Evolutionary conservation across 2,797 vertebrate species (phyloP).

Genomic region (Coranthus polyacanthus): DNA sequence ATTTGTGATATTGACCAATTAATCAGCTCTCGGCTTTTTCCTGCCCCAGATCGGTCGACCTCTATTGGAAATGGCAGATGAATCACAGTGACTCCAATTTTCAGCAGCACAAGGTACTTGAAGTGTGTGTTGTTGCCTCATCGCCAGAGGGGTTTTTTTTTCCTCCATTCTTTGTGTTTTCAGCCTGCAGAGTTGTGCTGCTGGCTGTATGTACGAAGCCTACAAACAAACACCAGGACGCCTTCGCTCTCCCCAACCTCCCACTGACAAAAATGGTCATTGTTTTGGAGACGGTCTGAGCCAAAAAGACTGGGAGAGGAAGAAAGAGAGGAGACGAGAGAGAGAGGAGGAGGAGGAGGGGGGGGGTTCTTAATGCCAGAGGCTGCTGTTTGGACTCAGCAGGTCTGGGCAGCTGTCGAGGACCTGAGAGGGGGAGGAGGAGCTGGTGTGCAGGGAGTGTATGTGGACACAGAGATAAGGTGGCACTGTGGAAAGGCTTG

Average conservation of each 20-base stretch:
- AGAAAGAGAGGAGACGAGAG: background rate
- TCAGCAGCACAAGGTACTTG: too few species aligned
- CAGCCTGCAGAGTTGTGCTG: conserved; percentile 39
- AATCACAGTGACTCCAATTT: too few species aligned
- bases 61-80: too few species aligned
- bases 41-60: too few species aligned
- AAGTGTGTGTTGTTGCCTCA: conserved; percentile 22
- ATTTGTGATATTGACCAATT: too few species aligned
- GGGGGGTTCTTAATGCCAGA: conserved; percentile 48
- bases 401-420: conserved; percentile 60
- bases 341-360: background rate
- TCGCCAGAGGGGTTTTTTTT: conserved; percentile 28
- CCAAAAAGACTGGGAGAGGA: conserved; percentile 50
- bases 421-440: conserved; percentile 40
- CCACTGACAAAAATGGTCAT: conserved; percentile 56
- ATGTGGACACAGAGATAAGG: conserved; percentile 74
- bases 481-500: conserved; percentile 66
- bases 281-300: conserved; percentile 56
- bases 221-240: conserved; percentile 59
- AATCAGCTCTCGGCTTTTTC: too few species aligned
- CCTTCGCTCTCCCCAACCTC: conserved; percentile 43
- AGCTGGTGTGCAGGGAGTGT: conserved; percentile 24
- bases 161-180: conserved; percentile 3
- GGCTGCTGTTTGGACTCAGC: conserved; percentile 55
- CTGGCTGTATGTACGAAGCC: conserved; percentile 42